A percentile compares a stretch with the other conserved stretches of the same genome.
Conservation (phyloP, 2,797 vertebrate genomes). For the Peromyscus nudipes region DNA sequence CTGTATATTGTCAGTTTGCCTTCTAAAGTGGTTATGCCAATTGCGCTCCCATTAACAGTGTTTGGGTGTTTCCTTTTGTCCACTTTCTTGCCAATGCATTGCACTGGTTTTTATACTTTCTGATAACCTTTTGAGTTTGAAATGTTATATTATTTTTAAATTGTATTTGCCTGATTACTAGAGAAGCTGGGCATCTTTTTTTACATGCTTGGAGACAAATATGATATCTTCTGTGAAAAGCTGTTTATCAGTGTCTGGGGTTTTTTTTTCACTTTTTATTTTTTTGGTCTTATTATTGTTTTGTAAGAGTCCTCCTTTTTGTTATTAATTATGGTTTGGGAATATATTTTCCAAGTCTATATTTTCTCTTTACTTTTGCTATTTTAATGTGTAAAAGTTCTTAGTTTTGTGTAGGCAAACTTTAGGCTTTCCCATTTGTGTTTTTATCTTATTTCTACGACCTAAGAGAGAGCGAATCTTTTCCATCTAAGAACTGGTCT, state of each 20-base stretch:
- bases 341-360: not conserved
- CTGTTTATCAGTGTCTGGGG: not conserved
- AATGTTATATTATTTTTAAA: conserved; percentile 23
- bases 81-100: not conserved
- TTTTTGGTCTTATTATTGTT: not conserved
- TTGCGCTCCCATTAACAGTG: not conserved
- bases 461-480: not conserved
- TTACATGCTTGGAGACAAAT: not conserved
- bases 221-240: not conserved
- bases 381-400: not conserved
- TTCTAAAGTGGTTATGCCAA: not conserved
- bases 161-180: not conserved
- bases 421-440: not conserved
- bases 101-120: not conserved
- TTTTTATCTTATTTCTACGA: not conserved
- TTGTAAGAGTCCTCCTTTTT: not conserved
- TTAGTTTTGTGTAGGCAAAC: not conserved
- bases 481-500: not conserved
- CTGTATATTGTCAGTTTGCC: not conserved
- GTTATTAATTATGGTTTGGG: not conserved
- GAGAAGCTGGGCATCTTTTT: not conserved
- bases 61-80: not conserved
- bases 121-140: not conserved
- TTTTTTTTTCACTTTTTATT: not conserved
- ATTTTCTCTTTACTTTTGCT: conserved; percentile 10